Base-by-base conservation (phyloP, 2,888 invertebrate species). In the Glyphotaelius pellucidus region DNA sequence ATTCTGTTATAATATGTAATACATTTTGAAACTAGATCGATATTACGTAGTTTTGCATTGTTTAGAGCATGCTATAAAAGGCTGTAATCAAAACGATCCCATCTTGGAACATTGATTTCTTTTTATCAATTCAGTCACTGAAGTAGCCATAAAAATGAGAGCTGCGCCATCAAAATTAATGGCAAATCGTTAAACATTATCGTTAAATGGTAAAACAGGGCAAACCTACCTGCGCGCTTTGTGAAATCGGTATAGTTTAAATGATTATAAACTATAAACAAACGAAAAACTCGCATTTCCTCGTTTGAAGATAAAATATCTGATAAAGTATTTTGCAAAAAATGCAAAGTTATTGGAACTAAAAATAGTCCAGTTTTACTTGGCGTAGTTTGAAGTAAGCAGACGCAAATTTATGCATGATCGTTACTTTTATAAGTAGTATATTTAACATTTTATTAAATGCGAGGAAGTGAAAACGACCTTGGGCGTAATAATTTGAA, bases 401-500 rank as follows among this genome's bases (percentile, higher is more conserved):
- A 67, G 25, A 67, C 52, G 19, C 52, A 67, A 67, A 67, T 19
- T 25, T 67, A 67, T 67, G 25, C 52, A 25, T 25, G 52, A 67
- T 67, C 2, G 19, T 67, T 67, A 25, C 25, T 67, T 67, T 4
- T 67, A 25, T 19, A 19, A 7, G 52, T 25, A 67, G 52, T 25
- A 25, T 25, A 19, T 67, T 19, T 25, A 19, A 19, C 7, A 67
- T 67, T 67, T 25, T 19, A 52, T 52, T 52, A 19, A 67, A 67
- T 25, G 31, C 1, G 79, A 90, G 47, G 90, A 85, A 90, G 85
- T 83, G 83, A 84, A 85, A 90, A 85, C 90, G 90, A 32, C 90
- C 90, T 90, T 90, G 90, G 14, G 85, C 35, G 30, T 81, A 85
- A 90, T 79, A 79, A 90, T 90, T 83, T 3, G 83, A 85, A 85